Conservation (phyloP, 2,113 vertebrate species). For the Hemibagrus wyckioides region DNA sequence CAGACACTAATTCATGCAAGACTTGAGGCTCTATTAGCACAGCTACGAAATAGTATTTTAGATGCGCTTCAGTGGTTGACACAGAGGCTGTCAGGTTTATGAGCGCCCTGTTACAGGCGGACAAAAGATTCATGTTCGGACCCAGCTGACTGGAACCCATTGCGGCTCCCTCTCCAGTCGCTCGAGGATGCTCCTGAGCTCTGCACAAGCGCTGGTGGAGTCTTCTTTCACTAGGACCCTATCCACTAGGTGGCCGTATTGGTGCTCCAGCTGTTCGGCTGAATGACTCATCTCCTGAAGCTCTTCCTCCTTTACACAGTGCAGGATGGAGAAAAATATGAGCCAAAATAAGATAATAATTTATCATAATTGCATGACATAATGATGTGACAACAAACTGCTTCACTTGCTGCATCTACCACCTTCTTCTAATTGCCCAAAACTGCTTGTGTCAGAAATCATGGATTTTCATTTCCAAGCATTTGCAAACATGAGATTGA, state of each 20-base stretch:
- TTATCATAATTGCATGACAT: not conserved
- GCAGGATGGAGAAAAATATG: not conserved
- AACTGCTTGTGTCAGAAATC: not conserved
- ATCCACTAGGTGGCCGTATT: conserved; percentile 87
- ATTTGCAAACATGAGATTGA: not conserved
- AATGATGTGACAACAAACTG: not conserved
- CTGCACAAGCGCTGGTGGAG: conserved; percentile 74
- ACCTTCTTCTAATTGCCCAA: not conserved
- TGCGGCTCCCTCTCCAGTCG: conserved; percentile 79
- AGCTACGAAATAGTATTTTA: not conserved
- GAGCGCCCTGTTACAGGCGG: not conserved
- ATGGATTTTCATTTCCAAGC: not conserved
- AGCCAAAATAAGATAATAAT: not conserved
- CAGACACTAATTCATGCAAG: not conserved
- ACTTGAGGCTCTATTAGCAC: not conserved
- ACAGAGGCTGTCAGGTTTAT: conserved; percentile 20
- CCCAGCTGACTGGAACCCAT: conserved; percentile 89
- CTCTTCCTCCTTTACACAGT: conserved; percentile 79
- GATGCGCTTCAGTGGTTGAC: not conserved
- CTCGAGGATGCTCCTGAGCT: conserved; percentile 81
- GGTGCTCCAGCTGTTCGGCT: conserved; percentile 81
- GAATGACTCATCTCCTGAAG: conserved; percentile 84
- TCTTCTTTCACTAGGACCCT: conserved; percentile 84
- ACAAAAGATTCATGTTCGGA: conserved; percentile 69
- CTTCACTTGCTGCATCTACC: not conserved